Evolutionary conservation across 1,140 invertebrate genomes (phyloP).

Genomic region (Rhagoletis pomonella): DNA sequence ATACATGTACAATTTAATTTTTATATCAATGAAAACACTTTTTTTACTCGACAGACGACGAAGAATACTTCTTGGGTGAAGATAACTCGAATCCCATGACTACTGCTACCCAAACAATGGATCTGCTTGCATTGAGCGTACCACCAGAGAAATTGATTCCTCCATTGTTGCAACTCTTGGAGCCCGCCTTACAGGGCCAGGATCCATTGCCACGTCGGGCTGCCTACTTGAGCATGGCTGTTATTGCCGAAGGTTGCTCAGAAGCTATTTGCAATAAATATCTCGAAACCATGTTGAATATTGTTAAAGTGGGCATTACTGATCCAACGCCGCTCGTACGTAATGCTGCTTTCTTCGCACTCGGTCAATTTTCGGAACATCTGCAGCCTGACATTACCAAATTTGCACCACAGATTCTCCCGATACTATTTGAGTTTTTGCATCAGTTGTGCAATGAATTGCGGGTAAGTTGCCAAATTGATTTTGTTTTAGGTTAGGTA

Average conservation of each 20-base stretch:
- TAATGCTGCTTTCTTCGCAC: conserved; percentile 86
- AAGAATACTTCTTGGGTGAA: conserved; percentile 79
- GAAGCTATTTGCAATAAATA: conserved; percentile 85
- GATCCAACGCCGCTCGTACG: conserved; percentile 78
- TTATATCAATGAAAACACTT: neutral
- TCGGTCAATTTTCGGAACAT: conserved; percentile 89
- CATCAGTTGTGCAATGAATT: conserved; percentile 77
- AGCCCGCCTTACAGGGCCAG: conserved; percentile 78
- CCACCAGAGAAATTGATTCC: conserved; percentile 86
- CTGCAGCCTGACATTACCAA: conserved; percentile 85
- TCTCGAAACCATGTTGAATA: conserved; percentile 81
- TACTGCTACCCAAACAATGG: conserved; percentile 83
- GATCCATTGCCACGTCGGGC: conserved; percentile 81
- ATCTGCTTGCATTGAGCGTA: conserved; percentile 84
- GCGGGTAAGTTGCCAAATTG: conserved; percentile 61
- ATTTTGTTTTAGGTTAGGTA: neutral
- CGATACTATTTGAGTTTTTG: conserved; percentile 84
- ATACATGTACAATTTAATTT: neutral
- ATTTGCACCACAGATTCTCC: conserved; percentile 82
- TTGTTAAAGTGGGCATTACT: conserved; percentile 82
- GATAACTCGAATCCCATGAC: conserved; percentile 79
- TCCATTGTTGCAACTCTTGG: conserved; percentile 79
- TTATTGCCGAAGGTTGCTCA: conserved; percentile 87
- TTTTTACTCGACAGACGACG: conserved; percentile 72
- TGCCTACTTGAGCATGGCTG: conserved; percentile 83